Evolutionary conservation across 2,888 invertebrate genomes (phyloP).

Genomic region (Neocrepidodera transversa): DNA sequence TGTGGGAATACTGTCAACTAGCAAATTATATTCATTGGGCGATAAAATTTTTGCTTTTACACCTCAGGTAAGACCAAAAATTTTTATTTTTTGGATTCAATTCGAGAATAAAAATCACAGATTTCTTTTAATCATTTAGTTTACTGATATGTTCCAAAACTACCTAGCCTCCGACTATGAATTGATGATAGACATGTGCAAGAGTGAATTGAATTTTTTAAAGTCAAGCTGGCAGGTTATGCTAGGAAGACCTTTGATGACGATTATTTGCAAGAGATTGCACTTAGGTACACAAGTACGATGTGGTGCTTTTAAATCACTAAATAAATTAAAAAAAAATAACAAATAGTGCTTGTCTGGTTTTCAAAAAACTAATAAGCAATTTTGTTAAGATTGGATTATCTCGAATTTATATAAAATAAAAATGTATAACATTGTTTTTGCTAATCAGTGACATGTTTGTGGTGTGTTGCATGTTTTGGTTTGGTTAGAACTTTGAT

Average conservation of each 20-base stretch:
- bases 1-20: conserved; percentile 96
- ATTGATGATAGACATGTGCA: conserved; percentile 96
- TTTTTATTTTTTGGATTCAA: background rate
- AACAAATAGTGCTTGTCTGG: background rate
- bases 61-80: conserved; percentile 83
- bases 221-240: conserved; percentile 98
- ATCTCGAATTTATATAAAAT: no score
- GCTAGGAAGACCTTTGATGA: conserved; percentile 94
- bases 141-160: conserved; percentile 97
- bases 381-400: conserved; percentile 20
- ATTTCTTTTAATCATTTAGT: conserved; percentile 70
- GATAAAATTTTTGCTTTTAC: conserved; percentile 98
- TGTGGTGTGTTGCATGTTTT: conserved; percentile 32
- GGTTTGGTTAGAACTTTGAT: conserved; percentile 77
- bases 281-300: conserved; percentile 77
- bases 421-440: conserved; percentile 22
- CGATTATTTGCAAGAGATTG: conserved; percentile 85
- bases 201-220: conserved; percentile 96
- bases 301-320: no score
- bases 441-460: conserved; percentile 43
- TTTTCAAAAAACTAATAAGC: conserved; percentile 9
- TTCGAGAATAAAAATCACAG: no score
- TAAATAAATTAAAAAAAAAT: background rate
- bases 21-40: conserved; percentile 94
- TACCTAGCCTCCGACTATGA: conserved; percentile 98